phyloP scores from a whole-genome alignment of 2,113 vertebrate genomes.

The Sinocyclocheilus maitianheensis region DNA sequence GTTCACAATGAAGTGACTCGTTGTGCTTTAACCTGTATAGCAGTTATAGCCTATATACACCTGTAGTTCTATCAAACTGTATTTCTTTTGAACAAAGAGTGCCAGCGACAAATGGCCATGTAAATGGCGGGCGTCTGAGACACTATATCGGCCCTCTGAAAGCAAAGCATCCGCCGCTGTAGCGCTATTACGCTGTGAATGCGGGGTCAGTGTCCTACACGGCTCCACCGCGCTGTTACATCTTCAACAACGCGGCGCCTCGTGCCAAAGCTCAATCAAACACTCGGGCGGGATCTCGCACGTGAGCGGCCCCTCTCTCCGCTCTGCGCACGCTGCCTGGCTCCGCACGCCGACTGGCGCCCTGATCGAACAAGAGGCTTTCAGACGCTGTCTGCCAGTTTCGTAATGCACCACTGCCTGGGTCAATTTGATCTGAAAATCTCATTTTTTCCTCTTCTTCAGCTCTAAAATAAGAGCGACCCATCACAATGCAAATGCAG shows the following conservation, averaged over 20 bases:
- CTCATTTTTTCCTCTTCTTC: conserved; percentile 99
- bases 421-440: conserved; percentile 99
- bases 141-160: conserved; percentile 35
- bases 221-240: conserved; percentile 61
- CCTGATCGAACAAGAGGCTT: conserved; percentile 95
- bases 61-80: conserved; percentile 21
- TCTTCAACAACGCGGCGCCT: conserved; percentile 64
- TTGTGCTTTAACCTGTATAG: not conserved
- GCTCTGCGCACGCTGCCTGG: not conserved
- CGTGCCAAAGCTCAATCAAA: conserved; percentile 62
- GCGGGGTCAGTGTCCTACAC: conserved; percentile 69
- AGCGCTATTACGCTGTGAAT: conserved; percentile 51
- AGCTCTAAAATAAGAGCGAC: conserved; percentile 97
- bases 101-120: conserved; percentile 47
- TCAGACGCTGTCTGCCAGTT: conserved; percentile 98
- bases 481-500: conserved; percentile 99
- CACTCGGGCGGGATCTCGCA: conserved; percentile 68
- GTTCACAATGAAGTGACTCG: not conserved
- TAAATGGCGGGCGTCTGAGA: conserved; percentile 48
- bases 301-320: conserved; percentile 24
- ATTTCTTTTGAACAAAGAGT: conserved; percentile 55
- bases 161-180: conserved; percentile 21
- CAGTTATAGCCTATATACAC: not conserved
- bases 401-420: conserved; percentile 99
- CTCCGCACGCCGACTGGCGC: conserved; percentile 38